phyloP scores from a whole-genome alignment of 2,113 vertebrate species.

The Barnardius zonarius region DNA sequence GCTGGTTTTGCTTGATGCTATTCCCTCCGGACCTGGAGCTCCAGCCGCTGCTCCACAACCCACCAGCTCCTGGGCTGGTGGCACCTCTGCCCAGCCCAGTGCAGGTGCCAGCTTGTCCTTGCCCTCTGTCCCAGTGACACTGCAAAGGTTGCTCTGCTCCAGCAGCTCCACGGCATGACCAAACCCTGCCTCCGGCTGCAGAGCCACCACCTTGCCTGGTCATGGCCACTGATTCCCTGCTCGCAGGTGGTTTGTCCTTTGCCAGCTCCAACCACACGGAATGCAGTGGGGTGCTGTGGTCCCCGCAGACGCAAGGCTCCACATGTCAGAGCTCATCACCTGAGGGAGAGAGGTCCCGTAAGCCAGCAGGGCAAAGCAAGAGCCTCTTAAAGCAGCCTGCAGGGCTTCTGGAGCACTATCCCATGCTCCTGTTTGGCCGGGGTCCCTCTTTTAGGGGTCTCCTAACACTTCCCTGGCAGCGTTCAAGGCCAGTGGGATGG shows the following conservation, averaged over 20 bases:
- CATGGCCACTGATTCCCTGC: neutral
- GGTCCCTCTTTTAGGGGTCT: neutral
- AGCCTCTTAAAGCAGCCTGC: neutral
- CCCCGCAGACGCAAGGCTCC: neutral
- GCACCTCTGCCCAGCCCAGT: neutral
- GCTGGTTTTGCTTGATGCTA: neutral
- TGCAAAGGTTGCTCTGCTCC: neutral
- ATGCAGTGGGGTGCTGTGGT: rapidly evolving
- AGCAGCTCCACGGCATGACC: neutral
- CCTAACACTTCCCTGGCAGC: neutral
- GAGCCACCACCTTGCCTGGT: neutral
- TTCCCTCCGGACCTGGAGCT: neutral
- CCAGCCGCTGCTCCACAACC: neutral
- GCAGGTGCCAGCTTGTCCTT: neutral
- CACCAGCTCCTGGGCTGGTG: rapidly evolving
- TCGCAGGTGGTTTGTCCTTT: neutral
- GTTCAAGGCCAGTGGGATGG: neutral
- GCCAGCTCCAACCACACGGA: rapidly evolving
- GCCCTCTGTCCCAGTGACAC: neutral
- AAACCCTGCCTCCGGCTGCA: neutral
- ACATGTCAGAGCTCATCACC: neutral
- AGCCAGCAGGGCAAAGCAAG: neutral
- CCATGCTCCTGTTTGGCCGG: rapidly evolving
- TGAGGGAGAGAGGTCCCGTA: rapidly evolving
- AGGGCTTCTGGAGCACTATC: neutral